phyloP scores from a whole-genome alignment of 2,113 vertebrate genomes.

The Hemibagrus wyckioides region DNA sequence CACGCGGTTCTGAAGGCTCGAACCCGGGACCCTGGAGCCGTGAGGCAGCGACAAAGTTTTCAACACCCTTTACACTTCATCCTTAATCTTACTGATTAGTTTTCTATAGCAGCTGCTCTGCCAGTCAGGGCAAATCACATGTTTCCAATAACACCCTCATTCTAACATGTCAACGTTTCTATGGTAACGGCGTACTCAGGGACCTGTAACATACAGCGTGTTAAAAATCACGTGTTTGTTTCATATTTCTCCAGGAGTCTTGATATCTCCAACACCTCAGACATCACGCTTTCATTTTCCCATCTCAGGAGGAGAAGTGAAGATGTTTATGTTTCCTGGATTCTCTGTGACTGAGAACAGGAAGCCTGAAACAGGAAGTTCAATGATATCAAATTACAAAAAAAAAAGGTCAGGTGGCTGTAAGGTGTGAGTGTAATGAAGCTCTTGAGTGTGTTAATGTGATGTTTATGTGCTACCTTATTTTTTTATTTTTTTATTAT shows the following conservation, averaged over 20 bases:
- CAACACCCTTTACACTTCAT: neutral
- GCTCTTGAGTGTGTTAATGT: neutral
- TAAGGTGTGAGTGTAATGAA: neutral
- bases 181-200: neutral
- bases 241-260: too few relatives aligned
- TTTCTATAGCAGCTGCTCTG: neutral
- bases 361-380: neutral
- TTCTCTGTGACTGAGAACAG: neutral
- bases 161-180: neutral
- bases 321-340: neutral
- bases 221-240: neutral
- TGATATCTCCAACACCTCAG: too few relatives aligned
- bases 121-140: neutral
- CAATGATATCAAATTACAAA: neutral
- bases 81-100: neutral
- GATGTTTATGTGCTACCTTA: neutral
- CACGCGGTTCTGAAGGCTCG: too few relatives aligned
- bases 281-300: neutral
- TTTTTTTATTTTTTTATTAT: neutral
- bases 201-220: neutral
- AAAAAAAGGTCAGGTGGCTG: neutral
- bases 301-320: neutral
- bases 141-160: neutral
- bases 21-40: neutral
- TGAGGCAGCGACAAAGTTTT: neutral